Percentiles rank a stretch among this genome's conserved stretches.
These are phyloP conservation scores for Intellagama lesueurii DNA, from an alignment of 2,797 vertebrate genomes.

Conservation along the genomic window DNA sequence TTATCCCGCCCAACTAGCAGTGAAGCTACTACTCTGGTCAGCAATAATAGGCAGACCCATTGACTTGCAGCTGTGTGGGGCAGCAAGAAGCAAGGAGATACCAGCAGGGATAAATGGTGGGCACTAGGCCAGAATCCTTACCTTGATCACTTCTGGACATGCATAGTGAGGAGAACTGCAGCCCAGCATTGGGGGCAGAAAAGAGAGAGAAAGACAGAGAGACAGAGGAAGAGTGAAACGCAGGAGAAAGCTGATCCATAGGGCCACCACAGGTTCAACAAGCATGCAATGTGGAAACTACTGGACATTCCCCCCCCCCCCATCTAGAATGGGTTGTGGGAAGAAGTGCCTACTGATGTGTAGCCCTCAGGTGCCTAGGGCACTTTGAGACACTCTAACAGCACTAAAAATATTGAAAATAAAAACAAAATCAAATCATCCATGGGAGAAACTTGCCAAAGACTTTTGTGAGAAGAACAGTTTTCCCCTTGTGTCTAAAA, in stretches of 20 bases:
- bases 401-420: neutral
- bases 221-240: constrained; percentile 54
- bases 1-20: no score
- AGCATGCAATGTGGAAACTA: neutral
- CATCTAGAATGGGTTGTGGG: neutral
- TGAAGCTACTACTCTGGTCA: no score
- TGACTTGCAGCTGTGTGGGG: no score
- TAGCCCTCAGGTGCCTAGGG: neutral
- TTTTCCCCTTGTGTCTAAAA: neutral
- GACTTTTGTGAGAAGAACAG: neutral
- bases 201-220: constrained; percentile 53
- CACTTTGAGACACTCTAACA: neutral
- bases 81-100: neutral
- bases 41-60: neutral
- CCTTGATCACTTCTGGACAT: constrained; percentile 81
- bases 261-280: neutral
- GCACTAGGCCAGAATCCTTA: constrained; percentile 58
- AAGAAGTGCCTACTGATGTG: neutral
- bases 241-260: constrained; percentile 28
- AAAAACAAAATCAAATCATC: neutral
- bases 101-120: neutral
- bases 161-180: constrained; percentile 80
- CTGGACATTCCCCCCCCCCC: neutral
- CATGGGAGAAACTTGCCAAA: neutral
- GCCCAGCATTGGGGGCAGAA: constrained; percentile 51